Conservation (phyloP, 2,888 invertebrate genomes). For the Coelogynopora nodosa region DNA sequence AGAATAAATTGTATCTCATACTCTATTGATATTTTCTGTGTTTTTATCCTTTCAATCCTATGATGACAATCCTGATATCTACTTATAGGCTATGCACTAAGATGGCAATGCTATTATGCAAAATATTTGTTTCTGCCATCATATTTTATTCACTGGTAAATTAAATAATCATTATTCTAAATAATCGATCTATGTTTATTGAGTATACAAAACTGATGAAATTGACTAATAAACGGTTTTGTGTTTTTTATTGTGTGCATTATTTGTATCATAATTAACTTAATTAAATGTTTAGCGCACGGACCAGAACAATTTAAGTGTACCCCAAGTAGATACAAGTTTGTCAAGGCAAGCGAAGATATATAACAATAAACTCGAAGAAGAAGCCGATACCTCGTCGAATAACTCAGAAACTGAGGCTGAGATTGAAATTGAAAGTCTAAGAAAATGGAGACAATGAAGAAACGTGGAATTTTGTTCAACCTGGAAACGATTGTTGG, state of each 20-base stretch:
- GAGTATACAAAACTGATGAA: background rate
- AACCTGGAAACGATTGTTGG: background rate
- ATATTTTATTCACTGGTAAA: background rate
- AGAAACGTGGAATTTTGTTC: background rate
- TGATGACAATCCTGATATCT: too few species aligned
- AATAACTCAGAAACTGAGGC: background rate
- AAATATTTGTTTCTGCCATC: background rate
- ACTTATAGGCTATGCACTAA: too few species aligned
- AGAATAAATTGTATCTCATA: too few species aligned
- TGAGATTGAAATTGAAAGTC: background rate
- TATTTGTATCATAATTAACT: slow-evolving; percentile 6
- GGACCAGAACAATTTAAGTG: background rate
- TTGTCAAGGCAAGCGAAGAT: background rate
- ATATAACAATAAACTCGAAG: background rate
- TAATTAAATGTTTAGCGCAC: background rate
- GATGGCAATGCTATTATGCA: background rate
- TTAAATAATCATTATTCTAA: background rate
- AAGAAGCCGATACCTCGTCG: background rate
- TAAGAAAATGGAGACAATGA: background rate
- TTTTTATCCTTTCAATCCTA: too few species aligned
- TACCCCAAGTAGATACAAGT: background rate
- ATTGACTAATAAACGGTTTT: background rate
- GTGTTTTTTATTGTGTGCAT: slow-evolving; percentile 1
- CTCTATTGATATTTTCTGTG: too few species aligned
- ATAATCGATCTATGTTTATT: background rate